Percentiles rank a stretch among this genome's conserved stretches.
phyloP scores from a whole-genome alignment of 1,140 invertebrate species.

The Ruditapes philippinarum region DNA sequence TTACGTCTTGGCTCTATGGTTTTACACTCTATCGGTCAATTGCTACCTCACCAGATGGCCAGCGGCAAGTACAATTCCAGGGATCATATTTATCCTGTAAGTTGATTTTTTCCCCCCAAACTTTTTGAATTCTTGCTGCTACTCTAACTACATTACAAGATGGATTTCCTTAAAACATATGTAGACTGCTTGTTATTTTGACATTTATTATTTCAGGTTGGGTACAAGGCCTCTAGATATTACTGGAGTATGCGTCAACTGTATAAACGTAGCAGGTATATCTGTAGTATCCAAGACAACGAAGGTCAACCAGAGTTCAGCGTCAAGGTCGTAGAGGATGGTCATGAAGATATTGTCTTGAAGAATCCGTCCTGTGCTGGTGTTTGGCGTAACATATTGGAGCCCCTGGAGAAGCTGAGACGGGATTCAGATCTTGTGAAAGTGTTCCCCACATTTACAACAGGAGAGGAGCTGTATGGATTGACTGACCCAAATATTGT shows the following conservation, averaged over 20 bases:
- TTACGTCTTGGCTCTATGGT: slow-evolving; percentile 98
- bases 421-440: slow-evolving; percentile 92
- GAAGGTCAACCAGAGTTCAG: slow-evolving; percentile 95
- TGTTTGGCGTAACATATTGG: slow-evolving; percentile 91
- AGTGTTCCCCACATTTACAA: slow-evolving; percentile 97
- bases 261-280: slow-evolving; percentile 96
- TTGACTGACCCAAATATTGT: slow-evolving; percentile 98
- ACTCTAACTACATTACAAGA: no score
- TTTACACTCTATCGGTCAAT: slow-evolving; percentile 97
- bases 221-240: slow-evolving; percentile 89
- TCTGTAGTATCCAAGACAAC: slow-evolving; percentile 97
- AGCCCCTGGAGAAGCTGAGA: slow-evolving; percentile 93
- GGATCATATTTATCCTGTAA: slow-evolving; percentile 98
- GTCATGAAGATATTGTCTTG: slow-evolving; percentile 90
- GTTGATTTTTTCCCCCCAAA: no score
- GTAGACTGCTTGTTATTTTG: no score
- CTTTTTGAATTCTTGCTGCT: no score
- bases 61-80: slow-evolving; percentile 94
- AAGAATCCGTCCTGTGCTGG: slow-evolving; percentile 88
- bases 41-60: slow-evolving; percentile 98
- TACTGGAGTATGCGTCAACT: slow-evolving; percentile 97
- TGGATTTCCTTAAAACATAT: no score
- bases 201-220: slow-evolving; percentile 89
- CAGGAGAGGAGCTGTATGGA: slow-evolving; percentile 98
- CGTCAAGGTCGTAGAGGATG: slow-evolving; percentile 94